Conservation (phyloP, 2,888 invertebrate species). For the Drosophila picticornis region DNA sequence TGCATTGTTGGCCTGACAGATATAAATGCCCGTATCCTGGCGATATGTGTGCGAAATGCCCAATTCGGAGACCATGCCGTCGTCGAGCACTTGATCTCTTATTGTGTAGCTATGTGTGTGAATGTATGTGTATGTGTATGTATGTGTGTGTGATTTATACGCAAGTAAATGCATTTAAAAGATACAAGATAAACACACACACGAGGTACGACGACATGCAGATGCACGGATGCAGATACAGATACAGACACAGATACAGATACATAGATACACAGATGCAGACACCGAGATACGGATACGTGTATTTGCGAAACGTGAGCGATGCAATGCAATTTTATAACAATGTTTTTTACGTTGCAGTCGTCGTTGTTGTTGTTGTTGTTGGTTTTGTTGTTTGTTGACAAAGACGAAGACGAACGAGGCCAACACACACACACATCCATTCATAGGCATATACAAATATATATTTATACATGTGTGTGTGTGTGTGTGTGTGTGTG, state of each 20-base stretch:
- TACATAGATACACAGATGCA: slow-evolving; percentile 22
- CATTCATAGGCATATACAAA: slow-evolving; percentile 12
- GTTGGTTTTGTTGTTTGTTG: slow-evolving; percentile 61
- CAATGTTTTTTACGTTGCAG: slow-evolving; percentile 77
- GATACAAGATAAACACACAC: slow-evolving; percentile 47
- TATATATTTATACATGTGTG: neutral
- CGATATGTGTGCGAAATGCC: slow-evolving; percentile 93
- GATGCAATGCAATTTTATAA: slow-evolving; percentile 80
- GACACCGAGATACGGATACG: slow-evolving; percentile 56
- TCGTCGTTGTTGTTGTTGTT: slow-evolving; percentile 41
- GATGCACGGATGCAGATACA: slow-evolving; percentile 16
- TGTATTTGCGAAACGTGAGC: slow-evolving; percentile 80
- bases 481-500: slow-evolving; percentile 25
- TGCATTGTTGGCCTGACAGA: slow-evolving; percentile 94
- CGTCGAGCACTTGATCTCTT: slow-evolving; percentile 91
- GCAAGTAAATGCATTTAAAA: slow-evolving; percentile 81
- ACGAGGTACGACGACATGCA: slow-evolving; percentile 43
- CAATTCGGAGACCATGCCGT: slow-evolving; percentile 93
- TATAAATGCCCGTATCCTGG: slow-evolving; percentile 95
- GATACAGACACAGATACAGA: slow-evolving; percentile 20
- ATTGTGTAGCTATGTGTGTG: slow-evolving; percentile 87
- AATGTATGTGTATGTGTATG: slow-evolving; percentile 11
- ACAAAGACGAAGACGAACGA: slow-evolving; percentile 79
- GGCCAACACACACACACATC: slow-evolving; percentile 51
- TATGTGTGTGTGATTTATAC: slow-evolving; percentile 71